Percentiles rank a stretch among this genome's conserved stretches.
Evolutionary conservation across 2,113 vertebrate species (phyloP).

Genomic region (Pelusios castaneus): DNA sequence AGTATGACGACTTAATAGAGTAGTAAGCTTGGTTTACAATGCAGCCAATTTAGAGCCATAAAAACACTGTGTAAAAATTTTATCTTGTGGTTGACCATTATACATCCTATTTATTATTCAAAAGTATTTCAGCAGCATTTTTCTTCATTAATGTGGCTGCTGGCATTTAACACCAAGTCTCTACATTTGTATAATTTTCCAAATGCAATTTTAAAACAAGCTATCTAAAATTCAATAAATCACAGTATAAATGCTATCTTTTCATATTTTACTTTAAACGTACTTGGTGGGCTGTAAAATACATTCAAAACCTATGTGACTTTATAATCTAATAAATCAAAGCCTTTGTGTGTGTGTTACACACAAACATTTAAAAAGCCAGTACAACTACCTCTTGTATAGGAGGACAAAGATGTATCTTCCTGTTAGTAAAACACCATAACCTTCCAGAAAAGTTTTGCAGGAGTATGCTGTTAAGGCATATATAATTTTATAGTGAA

Average conservation of each 20-base stretch:
- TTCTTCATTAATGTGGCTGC: slow-evolving; percentile 79
- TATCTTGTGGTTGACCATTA: slow-evolving; percentile 79
- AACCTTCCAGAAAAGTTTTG: slow-evolving; percentile 62
- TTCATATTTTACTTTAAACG: slow-evolving; percentile 17
- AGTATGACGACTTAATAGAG: slow-evolving; percentile 79
- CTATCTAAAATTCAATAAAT: slow-evolving; percentile 51
- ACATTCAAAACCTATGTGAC: neutral
- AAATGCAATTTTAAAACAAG: slow-evolving; percentile 61
- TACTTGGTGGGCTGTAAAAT: slow-evolving; percentile 22
- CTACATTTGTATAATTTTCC: slow-evolving; percentile 66
- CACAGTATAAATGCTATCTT: slow-evolving; percentile 30
- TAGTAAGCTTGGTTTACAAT: slow-evolving; percentile 79
- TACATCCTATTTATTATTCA: slow-evolving; percentile 79
- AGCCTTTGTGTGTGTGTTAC: neutral
- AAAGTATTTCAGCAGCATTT: slow-evolving; percentile 76
- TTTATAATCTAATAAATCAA: slow-evolving; percentile 63
- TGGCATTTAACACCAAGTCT: slow-evolving; percentile 75
- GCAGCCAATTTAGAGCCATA: slow-evolving; percentile 80
- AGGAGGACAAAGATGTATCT: slow-evolving; percentile 28
- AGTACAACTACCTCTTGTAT: slow-evolving; percentile 37
- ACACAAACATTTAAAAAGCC: slow-evolving; percentile 8
- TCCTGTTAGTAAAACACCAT: slow-evolving; percentile 46
- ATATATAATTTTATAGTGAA: slow-evolving; percentile 29
- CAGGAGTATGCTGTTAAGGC: neutral
- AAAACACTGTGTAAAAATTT: slow-evolving; percentile 81